These are phyloP conservation scores for Pandemis corylana DNA, from an alignment of 2,888 invertebrate species.

Conservation along the genomic window DNA sequence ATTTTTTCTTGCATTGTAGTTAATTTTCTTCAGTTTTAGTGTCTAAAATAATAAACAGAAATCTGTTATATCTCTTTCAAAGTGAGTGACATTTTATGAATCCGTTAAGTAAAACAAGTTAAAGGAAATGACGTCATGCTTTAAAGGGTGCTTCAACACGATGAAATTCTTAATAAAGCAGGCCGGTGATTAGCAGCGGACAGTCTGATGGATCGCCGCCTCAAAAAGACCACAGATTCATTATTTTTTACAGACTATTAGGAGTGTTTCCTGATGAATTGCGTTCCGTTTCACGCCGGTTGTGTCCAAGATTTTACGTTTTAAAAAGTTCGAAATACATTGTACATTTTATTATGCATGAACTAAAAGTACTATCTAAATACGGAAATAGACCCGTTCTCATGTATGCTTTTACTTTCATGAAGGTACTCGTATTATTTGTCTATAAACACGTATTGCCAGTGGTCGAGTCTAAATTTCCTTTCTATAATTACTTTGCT, in stretches of 20 bases:
- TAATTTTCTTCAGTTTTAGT: too few relatives aligned
- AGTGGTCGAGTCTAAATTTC: too few relatives aligned
- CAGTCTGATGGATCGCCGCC: conserved; percentile 30
- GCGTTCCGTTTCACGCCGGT: conserved; percentile 5
- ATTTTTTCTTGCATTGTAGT: too few relatives aligned
- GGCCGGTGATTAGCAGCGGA: conserved; percentile 25
- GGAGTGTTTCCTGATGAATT: conserved; percentile 15
- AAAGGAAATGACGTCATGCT: neutral
- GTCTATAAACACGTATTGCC: too few relatives aligned
- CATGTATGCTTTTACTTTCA: too few relatives aligned
- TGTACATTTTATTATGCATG: neutral
- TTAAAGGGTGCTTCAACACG: neutral
- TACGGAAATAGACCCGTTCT: too few relatives aligned
- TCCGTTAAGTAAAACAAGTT: neutral
- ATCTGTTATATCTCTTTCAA: neutral
- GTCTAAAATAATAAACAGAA: too few relatives aligned
- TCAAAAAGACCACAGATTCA: conserved; percentile 35
- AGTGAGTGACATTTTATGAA: neutral
- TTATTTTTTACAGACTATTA: conserved; percentile 27
- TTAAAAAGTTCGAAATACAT: neutral
- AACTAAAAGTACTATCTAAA: too few relatives aligned
- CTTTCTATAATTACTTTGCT: neutral
- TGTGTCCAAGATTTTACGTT: neutral
- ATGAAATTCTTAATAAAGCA: conserved; percentile 23
- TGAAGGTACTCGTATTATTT: too few relatives aligned